Percentiles rank a stretch among this genome's conserved stretches.
Conservation (phyloP, 2,797 vertebrate species). For the Thamnophis elegans region DNA sequence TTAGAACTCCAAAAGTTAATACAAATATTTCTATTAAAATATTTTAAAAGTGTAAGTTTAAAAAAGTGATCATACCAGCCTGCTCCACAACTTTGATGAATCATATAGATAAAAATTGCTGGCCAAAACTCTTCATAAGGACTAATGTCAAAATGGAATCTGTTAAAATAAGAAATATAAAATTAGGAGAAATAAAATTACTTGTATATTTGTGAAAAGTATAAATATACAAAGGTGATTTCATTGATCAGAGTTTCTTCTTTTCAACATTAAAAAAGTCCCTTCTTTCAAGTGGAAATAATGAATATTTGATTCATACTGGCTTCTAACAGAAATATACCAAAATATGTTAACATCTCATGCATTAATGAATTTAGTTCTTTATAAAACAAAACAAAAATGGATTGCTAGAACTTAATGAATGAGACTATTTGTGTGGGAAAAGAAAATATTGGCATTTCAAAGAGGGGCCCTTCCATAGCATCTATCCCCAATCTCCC, state of each 20-base stretch:
- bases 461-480: background rate
- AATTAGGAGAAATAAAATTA: slow-evolving; percentile 10
- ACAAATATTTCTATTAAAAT: background rate
- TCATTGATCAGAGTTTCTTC: background rate
- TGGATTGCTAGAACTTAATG: background rate
- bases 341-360: background rate
- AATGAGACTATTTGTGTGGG: background rate
- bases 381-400: background rate
- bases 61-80: slow-evolving; percentile 78
- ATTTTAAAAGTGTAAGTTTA: background rate
- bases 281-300: background rate
- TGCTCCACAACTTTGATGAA: slow-evolving; percentile 93
- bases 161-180: slow-evolving; percentile 60
- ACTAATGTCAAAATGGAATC: slow-evolving; percentile 96
- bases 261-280: background rate
- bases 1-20: background rate
- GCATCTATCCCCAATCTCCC: background rate
- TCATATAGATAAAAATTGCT: slow-evolving; percentile 94
- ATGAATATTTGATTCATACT: background rate
- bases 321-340: background rate
- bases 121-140: slow-evolving; percentile 97
- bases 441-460: background rate
- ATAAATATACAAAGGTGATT: background rate
- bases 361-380: background rate
- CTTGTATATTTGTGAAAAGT: background rate